Percentiles rank a stretch among this genome's conserved stretches.
phyloP scores from a whole-genome alignment of 2,888 invertebrate genomes.

The Dasypogon diadema region DNA sequence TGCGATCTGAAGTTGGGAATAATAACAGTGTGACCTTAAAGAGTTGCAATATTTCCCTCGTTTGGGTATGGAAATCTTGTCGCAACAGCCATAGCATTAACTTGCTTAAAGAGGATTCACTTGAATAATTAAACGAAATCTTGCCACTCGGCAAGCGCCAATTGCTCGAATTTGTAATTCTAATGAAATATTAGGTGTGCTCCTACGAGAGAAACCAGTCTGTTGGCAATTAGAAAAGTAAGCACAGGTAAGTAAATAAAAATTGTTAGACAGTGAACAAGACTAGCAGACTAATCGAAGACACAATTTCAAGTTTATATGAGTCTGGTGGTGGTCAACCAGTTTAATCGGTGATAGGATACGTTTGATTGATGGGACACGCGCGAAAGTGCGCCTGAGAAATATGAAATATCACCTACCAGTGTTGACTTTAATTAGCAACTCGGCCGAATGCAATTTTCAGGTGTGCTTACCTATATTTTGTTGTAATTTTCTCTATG shows the following conservation, averaged over 20 bases:
- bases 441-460: not conserved
- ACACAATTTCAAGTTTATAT: not conserved
- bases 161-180: constrained; percentile 30
- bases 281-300: constrained; percentile 21
- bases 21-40: too few relatives aligned
- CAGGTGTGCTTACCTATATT: too few relatives aligned
- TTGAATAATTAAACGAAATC: constrained; percentile 17
- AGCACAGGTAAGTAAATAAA: constrained; percentile 25
- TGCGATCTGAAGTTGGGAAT: too few relatives aligned
- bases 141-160: not conserved
- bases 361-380: constrained; percentile 45
- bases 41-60: constrained; percentile 1
- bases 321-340: constrained; percentile 4
- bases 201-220: constrained; percentile 19
- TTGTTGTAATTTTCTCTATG: constrained; percentile 9
- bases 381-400: constrained; percentile 30
- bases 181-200: constrained; percentile 15
- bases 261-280: constrained; percentile 34
- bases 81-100: constrained; percentile 16
- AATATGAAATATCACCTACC: constrained; percentile 38
- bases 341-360: constrained; percentile 2
- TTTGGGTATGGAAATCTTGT: constrained; percentile 13
- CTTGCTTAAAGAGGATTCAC: constrained; percentile 8
- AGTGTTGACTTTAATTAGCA: constrained; percentile 26
- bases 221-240: constrained; percentile 37